Percentiles rank a stretch among this genome's conserved stretches.
These are phyloP conservation scores for Dermatemys mawii DNA, from an alignment of 2,113 vertebrate genomes.

Conservation along the genomic window DNA sequence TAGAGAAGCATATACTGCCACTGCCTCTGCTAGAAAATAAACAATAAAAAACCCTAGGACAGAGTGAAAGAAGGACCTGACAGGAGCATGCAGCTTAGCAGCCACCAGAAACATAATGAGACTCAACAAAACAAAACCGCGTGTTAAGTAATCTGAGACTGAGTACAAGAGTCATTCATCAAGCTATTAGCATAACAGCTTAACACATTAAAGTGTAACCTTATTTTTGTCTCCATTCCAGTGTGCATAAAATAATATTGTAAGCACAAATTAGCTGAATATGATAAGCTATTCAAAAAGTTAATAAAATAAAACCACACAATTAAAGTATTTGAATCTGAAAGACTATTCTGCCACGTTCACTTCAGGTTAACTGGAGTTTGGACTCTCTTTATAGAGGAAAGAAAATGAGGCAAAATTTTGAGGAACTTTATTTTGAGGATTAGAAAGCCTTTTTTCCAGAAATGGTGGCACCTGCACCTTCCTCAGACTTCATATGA, in stretches of 20 bases:
- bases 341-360: neutral
- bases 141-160: neutral
- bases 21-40: neutral
- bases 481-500: too few relatives aligned
- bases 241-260: accelerated
- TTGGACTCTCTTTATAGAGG: too few relatives aligned
- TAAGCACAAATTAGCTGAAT: neutral
- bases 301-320: neutral
- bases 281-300: neutral
- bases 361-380: neutral
- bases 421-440: too few relatives aligned
- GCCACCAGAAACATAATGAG: accelerated
- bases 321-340: neutral
- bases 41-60: too few relatives aligned
- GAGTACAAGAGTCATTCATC: neutral
- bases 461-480: too few relatives aligned
- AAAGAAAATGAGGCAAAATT: too few relatives aligned
- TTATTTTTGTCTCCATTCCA: neutral
- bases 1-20: neutral
- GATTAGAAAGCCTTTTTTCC: too few relatives aligned
- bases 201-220: neutral
- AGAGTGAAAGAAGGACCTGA: accelerated
- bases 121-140: accelerated
- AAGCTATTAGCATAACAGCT: neutral
- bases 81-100: accelerated